A percentile compares a stretch with the other conserved stretches of the same genome.
Conservation (phyloP, 2,888 invertebrate genomes). For the Bombylius discolor region DNA sequence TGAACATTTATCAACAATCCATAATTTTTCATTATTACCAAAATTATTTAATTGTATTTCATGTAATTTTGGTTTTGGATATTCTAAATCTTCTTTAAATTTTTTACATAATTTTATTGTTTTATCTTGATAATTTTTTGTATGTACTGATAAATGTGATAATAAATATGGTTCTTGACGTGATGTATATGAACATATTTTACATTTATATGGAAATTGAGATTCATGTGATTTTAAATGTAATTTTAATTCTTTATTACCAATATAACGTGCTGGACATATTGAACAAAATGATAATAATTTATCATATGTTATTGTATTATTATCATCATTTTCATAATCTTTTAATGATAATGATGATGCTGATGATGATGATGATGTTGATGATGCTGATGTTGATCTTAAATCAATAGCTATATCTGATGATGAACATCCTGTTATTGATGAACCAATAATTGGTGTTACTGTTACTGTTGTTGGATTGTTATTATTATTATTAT, state of each 20-base stretch:
- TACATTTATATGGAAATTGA: slow-evolving; percentile 50
- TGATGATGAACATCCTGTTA: neutral
- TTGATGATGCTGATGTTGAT: slow-evolving; percentile 18
- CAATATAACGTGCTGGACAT: slow-evolving; percentile 74
- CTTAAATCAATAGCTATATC: slow-evolving; percentile 12
- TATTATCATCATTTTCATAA: slow-evolving; percentile 30
- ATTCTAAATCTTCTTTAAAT: slow-evolving; percentile 49
- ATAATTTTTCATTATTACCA: slow-evolving; percentile 25
- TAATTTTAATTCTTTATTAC: slow-evolving; percentile 56
- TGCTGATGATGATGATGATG: slow-evolving; percentile 7
- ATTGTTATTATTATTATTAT: neutral
- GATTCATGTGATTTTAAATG: slow-evolving; percentile 43
- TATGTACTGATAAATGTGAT: slow-evolving; percentile 60
- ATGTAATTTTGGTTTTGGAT: slow-evolving; percentile 50
- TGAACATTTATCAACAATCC: slow-evolving; percentile 24
- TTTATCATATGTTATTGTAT: slow-evolving; percentile 36
- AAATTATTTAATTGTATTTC: slow-evolving; percentile 21
- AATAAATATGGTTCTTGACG: slow-evolving; percentile 53
- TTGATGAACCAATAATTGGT: neutral
- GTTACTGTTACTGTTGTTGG: neutral
- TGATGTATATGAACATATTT: slow-evolving; percentile 64
- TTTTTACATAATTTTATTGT: slow-evolving; percentile 53
- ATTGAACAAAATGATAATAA: slow-evolving; percentile 60
- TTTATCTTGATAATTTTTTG: slow-evolving; percentile 64
- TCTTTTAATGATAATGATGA: slow-evolving; percentile 19